Evolutionary conservation across 2,888 invertebrate genomes (phyloP), one percentile per base, ranked within the genome.

Genomic region (Drosophila ustulata): DNA sequence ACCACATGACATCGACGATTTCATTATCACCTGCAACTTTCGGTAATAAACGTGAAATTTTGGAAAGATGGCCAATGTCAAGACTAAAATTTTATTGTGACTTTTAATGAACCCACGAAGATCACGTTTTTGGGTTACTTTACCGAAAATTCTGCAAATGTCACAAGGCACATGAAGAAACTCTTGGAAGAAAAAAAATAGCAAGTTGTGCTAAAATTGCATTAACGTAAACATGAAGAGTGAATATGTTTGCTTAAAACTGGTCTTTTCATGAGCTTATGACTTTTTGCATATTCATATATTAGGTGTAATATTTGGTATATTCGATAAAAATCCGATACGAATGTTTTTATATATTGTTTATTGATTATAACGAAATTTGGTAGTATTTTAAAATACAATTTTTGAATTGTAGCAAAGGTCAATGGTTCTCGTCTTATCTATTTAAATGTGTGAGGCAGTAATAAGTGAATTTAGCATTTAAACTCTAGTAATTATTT

Each of bases 111-210:
- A 47, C 7, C 30, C 43, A 23, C 23, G 3, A 70, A 57, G 30
- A 57, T 46, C 76, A 76, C 75, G 75, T 68, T 69, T 66, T 56
- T 47, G 26, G 55, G 8, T 43, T 9, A 23, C 25, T 57, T 26
- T 47, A 59, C 49, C 30, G 7, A 45, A 39, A 66, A 53, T 58
- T 67, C 37, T 41, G 46, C 58, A 69, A 82, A 80, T 80, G 80
- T 77, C 82, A 80, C 80, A 80, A 71, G 71, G 80, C 58, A 52
- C 28, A 32, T 37, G 34, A 39, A 57, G 46, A 47, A 25, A 41
- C 39, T 23, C 0, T 61, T 58, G 50, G 62, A 26, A 64, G 34
- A 51, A 56, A 50, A 26, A 25, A 68, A 37, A 51, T 49, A 50
- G 71, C 58, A 55, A 50, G 9, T 32, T 58, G n/a, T 58, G 66